A percentile compares a stretch with the other conserved stretches of the same genome.
Conservation (phyloP, 2,888 invertebrate species). For the Cotesia congregata region DNA sequence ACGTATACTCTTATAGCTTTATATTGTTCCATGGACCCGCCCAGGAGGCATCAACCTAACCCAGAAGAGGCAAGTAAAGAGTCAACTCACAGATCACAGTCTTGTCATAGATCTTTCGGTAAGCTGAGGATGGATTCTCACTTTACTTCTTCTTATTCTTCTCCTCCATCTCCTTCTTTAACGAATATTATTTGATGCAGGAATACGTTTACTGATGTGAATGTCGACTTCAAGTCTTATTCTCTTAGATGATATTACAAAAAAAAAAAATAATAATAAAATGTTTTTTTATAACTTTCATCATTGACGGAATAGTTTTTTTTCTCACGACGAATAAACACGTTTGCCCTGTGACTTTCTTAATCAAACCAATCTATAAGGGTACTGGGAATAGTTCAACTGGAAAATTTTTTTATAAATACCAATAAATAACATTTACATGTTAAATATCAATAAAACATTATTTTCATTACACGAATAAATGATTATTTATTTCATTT, state of each 20-base stretch:
- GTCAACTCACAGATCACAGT: not conserved
- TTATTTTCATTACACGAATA: not conserved
- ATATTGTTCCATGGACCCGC: constrained; percentile 24
- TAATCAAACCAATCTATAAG: constrained; percentile 21
- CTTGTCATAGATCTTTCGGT: constrained; percentile 6
- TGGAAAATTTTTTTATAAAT: constrained; percentile 15
- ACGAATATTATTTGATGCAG: not conserved
- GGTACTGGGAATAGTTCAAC: not conserved
- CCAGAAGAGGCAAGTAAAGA: not conserved
- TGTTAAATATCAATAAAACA: not conserved
- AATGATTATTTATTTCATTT: not conserved
- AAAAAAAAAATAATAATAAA: not conserved
- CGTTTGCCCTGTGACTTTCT: constrained; percentile 24
- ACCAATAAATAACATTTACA: not conserved
- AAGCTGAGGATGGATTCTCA: constrained; percentile 12
- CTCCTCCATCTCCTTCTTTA: too few species aligned
- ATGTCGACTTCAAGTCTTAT: not conserved
- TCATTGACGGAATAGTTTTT: constrained; percentile 11
- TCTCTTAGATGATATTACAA: not conserved
- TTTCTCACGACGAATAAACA: constrained; percentile 7
- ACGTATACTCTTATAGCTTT: constrained; percentile 10
- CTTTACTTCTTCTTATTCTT: not conserved
- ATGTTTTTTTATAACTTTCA: not conserved
- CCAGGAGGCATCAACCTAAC: constrained; percentile 24
- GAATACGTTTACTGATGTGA: not conserved